A percentile compares a stretch with the other conserved stretches of the same genome.
Conservation (phyloP, 2,797 vertebrate species). For the Sebastiscus albofasciatus region DNA sequence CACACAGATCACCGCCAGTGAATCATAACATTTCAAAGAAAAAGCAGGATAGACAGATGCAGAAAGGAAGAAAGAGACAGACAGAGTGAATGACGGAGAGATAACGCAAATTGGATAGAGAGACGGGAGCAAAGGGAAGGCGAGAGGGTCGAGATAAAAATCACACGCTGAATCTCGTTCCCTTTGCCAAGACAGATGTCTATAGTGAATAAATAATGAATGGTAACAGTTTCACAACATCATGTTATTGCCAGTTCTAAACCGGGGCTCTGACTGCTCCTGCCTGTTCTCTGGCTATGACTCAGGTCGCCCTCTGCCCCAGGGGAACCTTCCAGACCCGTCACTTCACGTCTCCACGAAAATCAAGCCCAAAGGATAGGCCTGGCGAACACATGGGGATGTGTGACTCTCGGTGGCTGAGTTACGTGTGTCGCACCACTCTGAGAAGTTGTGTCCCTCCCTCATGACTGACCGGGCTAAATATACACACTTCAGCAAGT, state of each 20-base stretch:
- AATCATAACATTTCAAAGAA: slow-evolving; percentile 76
- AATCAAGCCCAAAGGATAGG: slow-evolving; percentile 65
- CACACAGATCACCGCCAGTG: slow-evolving; percentile 69
- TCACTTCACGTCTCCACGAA: slow-evolving; percentile 69
- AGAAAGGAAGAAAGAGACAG: slow-evolving; percentile 29
- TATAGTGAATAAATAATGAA: slow-evolving; percentile 70
- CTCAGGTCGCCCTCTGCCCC: slow-evolving; percentile 70
- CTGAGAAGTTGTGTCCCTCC: slow-evolving; percentile 68
- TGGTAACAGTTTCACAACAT: slow-evolving; percentile 73
- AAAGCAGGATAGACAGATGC: slow-evolving; percentile 47
- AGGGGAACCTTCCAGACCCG: slow-evolving; percentile 73
- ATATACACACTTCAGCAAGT: slow-evolving; percentile 61
- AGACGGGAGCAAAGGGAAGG: slow-evolving; percentile 12
- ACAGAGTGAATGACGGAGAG: slow-evolving; percentile 46
- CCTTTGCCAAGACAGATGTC: slow-evolving; percentile 65
- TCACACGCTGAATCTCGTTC: slow-evolving; percentile 40
- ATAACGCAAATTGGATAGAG: slow-evolving; percentile 49
- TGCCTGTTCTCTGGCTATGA: slow-evolving; percentile 59
- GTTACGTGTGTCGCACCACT: slow-evolving; percentile 68
- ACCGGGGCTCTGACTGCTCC: slow-evolving; percentile 51
- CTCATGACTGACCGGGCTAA: slow-evolving; percentile 70
- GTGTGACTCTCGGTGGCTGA: slow-evolving; percentile 73
- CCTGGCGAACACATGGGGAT: slow-evolving; percentile 68
- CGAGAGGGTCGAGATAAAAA: slow-evolving; percentile 47
- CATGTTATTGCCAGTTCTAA: slow-evolving; percentile 63